phyloP scores from a whole-genome alignment of 2,888 invertebrate species.

The Anthophora plumipes region DNA sequence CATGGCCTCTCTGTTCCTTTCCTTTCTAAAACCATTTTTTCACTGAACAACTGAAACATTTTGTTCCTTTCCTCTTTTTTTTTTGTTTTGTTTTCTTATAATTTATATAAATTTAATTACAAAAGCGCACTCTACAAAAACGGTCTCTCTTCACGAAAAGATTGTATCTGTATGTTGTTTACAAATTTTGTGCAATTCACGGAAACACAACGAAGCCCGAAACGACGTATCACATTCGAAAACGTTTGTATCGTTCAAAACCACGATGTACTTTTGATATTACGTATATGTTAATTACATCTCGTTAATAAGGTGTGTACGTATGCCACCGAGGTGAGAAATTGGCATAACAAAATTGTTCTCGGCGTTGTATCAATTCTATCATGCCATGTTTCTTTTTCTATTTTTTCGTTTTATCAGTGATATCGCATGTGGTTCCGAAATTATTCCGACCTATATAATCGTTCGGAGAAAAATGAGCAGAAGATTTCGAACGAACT shows the following conservation, averaged over 20 bases:
- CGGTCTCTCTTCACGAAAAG: conserved; percentile 55
- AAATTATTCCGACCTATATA: conserved; percentile 16
- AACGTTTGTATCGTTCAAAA: conserved; percentile 44
- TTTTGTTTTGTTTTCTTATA: conserved; percentile 37
- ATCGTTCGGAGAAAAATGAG: conserved; percentile 25
- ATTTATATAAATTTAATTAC: conserved; percentile 66
- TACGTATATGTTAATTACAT: conserved; percentile 29
- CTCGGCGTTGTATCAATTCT: conserved; percentile 34
- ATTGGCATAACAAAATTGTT: conserved; percentile 46
- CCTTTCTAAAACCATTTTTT: conserved; percentile 19
- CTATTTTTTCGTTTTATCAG: too few species aligned
- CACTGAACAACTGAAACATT: conserved; percentile 33
- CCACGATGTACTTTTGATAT: conserved; percentile 28
- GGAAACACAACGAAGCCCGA: conserved; percentile 51
- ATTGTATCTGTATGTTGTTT: conserved; percentile 46
- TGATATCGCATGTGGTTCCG: conserved; percentile 16
- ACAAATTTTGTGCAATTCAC: conserved; percentile 64
- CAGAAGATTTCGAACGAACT: conserved; percentile 7
- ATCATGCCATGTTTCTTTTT: conserved; percentile 36
- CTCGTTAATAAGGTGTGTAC: conserved; percentile 15
- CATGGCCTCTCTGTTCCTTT: conserved; percentile 1
- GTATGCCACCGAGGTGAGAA: conserved; percentile 31
- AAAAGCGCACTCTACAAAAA: conserved; percentile 64
- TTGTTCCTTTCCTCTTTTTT: conserved; percentile 6
- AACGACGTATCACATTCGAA: conserved; percentile 56